These are phyloP conservation scores for Danio jaintianensis DNA, from an alignment of 2,797 vertebrate genomes.

Conservation along the genomic window DNA sequence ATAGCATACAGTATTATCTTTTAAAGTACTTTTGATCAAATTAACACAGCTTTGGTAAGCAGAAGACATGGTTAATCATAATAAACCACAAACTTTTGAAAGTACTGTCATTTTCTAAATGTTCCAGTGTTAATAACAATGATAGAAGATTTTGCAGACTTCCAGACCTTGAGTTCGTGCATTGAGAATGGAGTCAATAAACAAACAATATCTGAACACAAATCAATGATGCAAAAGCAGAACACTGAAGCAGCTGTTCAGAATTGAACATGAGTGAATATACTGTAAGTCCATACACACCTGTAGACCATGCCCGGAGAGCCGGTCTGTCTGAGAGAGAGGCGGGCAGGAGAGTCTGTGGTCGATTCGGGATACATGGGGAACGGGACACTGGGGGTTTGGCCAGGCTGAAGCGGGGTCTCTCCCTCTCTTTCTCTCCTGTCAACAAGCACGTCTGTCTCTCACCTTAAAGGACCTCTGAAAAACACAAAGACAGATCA, in stretches of 20 bases:
- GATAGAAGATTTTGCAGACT: background rate
- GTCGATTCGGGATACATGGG: constrained; percentile 99
- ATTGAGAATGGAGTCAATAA: background rate
- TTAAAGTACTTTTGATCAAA: too few relatives aligned
- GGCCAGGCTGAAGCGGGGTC: constrained; percentile 76
- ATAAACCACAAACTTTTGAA: too few relatives aligned
- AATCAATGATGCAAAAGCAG: background rate
- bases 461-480: constrained; percentile 68
- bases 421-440: constrained; percentile 62
- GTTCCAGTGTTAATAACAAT: too few relatives aligned
- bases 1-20: too few relatives aligned
- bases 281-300: constrained; percentile 71
- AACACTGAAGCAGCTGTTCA: background rate
- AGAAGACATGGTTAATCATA: too few relatives aligned
- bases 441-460: constrained; percentile 62
- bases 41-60: too few relatives aligned
- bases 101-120: too few relatives aligned
- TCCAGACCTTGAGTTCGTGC: background rate
- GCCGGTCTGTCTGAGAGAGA: constrained; percentile 94
- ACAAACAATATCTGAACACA: background rate
- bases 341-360: constrained; percentile 96
- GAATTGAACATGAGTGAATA: constrained; percentile 6
- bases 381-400: constrained; percentile 76
- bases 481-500: constrained; percentile 33
- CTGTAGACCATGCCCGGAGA: constrained; percentile 99